Conservation (phyloP, 2,113 vertebrate genomes). For the Phylloscopus trochiloides region DNA sequence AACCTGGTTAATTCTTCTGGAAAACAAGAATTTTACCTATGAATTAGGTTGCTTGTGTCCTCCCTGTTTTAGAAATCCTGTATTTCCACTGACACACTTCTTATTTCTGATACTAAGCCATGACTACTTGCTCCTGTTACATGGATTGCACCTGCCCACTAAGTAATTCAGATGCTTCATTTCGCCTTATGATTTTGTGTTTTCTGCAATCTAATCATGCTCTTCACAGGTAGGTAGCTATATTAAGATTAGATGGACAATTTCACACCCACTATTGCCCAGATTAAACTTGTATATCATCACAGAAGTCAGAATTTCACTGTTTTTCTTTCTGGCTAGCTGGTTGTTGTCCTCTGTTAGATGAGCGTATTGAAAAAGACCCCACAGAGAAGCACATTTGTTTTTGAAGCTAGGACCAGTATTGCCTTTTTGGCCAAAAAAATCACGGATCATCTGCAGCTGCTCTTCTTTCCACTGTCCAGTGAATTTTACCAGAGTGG, state of each 20-base stretch:
- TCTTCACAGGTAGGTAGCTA: background rate
- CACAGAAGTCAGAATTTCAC: background rate
- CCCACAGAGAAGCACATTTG: background rate
- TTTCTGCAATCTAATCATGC: background rate
- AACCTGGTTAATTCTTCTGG: background rate
- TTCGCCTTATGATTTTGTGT: background rate
- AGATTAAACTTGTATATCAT: background rate
- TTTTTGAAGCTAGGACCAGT: background rate
- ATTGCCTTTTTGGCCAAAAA: background rate
- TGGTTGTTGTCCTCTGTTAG: background rate
- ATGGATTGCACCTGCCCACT: background rate
- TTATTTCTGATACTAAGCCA: background rate
- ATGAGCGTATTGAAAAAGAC: background rate
- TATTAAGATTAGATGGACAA: background rate
- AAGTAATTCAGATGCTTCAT: background rate
- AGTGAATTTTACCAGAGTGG: background rate
- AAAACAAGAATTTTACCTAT: background rate
- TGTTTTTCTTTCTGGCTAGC: background rate
- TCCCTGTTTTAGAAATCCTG: background rate
- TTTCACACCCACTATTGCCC: background rate
- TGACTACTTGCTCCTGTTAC: background rate
- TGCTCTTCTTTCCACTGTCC: background rate
- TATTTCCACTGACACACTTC: background rate
- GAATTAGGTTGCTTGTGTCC: background rate
- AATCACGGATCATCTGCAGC: background rate